These are phyloP conservation scores for Pasiphila rectangulata DNA, from an alignment of 2,888 invertebrate species.

Conservation along the genomic window DNA sequence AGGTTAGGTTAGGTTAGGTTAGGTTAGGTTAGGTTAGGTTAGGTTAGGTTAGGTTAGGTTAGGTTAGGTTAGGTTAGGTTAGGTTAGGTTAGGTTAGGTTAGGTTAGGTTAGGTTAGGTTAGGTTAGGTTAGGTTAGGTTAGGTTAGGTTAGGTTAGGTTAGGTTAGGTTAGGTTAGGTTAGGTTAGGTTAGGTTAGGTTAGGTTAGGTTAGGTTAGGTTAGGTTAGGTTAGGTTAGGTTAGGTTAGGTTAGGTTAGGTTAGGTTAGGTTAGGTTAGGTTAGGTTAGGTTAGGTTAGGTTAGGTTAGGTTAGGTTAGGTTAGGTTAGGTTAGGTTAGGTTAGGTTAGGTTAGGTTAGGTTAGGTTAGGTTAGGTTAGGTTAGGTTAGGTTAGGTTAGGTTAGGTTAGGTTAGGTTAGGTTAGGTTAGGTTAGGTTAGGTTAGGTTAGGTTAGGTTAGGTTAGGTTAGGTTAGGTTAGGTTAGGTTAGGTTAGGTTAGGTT, in stretches of 20 bases:
- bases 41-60: constrained; percentile 14
- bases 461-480: constrained; percentile 8
- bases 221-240: constrained; percentile 8
- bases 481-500: constrained; percentile 8
- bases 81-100: constrained; percentile 14
- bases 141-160: constrained; percentile 8
- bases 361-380: constrained; percentile 8
- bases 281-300: constrained; percentile 8
- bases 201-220: constrained; percentile 8
- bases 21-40: constrained; percentile 15
- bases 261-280: constrained; percentile 8
- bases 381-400: constrained; percentile 8
- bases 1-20: constrained; percentile 8
- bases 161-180: constrained; percentile 8
- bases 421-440: constrained; percentile 8
- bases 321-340: constrained; percentile 8
- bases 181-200: constrained; percentile 8
- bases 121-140: constrained; percentile 8
- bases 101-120: constrained; percentile 12
- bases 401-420: constrained; percentile 8
- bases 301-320: constrained; percentile 8
- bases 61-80: constrained; percentile 14
- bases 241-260: constrained; percentile 8
- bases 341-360: constrained; percentile 8
- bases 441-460: constrained; percentile 8